A percentile compares a stretch with the other conserved stretches of the same genome.
These are phyloP conservation scores for Stercorarius parasiticus DNA, from an alignment of 2,113 vertebrate species.

Conservation along the genomic window DNA sequence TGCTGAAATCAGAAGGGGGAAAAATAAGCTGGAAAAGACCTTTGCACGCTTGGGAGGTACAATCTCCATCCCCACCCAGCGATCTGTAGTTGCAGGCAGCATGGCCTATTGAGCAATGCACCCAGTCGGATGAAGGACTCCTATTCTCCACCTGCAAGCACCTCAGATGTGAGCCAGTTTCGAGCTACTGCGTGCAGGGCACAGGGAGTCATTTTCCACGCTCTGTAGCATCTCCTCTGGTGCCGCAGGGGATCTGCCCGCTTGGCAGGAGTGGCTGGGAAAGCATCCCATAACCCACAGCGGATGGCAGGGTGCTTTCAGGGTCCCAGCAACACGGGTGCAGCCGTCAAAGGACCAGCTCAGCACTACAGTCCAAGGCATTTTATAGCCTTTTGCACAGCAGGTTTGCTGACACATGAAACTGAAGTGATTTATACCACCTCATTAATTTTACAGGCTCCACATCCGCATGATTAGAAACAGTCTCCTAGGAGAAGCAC, in stretches of 20 bases:
- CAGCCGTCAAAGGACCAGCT: neutral
- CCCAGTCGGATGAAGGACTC: neutral
- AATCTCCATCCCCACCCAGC: rapidly evolving
- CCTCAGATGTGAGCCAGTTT: neutral
- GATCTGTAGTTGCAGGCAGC: neutral
- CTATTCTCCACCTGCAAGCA: neutral
- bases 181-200: neutral
- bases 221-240: neutral
- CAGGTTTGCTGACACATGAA: neutral
- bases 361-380: neutral
- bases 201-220: neutral
- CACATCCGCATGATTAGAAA: neutral
- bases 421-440: neutral
- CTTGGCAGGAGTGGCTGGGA: neutral
- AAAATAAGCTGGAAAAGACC: neutral
- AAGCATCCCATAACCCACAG: neutral
- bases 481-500: neutral
- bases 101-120: neutral
- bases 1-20: slow-evolving; percentile 74
- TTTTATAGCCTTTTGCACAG: neutral
- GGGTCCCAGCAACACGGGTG: neutral
- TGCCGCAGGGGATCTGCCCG: neutral
- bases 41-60: neutral
- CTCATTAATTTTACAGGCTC: neutral
- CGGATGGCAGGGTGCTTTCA: neutral